Percentiles rank a stretch among this genome's conserved stretches.
Conservation (phyloP, 2,113 vertebrate species). For the Oncorhynchus clarkii region DNA sequence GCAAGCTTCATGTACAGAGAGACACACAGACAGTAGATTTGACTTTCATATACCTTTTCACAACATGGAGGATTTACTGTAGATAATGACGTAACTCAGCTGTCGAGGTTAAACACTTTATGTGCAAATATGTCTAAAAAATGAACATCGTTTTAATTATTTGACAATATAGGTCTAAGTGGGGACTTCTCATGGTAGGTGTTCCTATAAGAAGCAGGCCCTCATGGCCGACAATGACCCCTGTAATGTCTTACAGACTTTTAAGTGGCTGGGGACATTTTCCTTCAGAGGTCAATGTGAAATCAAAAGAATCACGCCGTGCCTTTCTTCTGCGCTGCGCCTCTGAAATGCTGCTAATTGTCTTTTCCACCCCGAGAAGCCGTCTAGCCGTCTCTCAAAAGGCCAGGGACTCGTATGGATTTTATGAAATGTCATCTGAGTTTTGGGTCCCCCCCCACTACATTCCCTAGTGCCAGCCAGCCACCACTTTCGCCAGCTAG, state of each 20-base stretch:
- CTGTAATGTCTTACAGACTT: background rate
- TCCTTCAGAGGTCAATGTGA: constrained; percentile 8
- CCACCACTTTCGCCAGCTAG: background rate
- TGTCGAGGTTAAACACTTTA: background rate
- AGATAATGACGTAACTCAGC: too few relatives aligned
- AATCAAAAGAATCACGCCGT: constrained; percentile 21
- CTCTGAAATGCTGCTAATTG: constrained; percentile 48
- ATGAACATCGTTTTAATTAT: background rate
- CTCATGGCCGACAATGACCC: background rate
- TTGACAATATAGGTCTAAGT: background rate
- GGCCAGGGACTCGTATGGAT: constrained; percentile 55
- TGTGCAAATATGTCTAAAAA: background rate
- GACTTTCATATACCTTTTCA: too few relatives aligned
- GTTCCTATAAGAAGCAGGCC: background rate
- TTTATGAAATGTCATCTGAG: constrained; percentile 60
- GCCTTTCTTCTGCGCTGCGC: constrained; percentile 5
- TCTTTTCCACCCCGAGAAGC: constrained; percentile 36
- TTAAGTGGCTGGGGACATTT: constrained; percentile 22
- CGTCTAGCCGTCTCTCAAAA: constrained; percentile 44
- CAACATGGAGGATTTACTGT: background rate
- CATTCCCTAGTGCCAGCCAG: background rate
- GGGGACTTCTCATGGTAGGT: background rate
- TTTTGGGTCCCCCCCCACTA: constrained; percentile 25
- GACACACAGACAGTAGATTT: background rate
- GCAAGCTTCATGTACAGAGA: background rate